Evolutionary conservation across 2,797 vertebrate genomes (phyloP).

Genomic region (Phylloscopus collybita): DNA sequence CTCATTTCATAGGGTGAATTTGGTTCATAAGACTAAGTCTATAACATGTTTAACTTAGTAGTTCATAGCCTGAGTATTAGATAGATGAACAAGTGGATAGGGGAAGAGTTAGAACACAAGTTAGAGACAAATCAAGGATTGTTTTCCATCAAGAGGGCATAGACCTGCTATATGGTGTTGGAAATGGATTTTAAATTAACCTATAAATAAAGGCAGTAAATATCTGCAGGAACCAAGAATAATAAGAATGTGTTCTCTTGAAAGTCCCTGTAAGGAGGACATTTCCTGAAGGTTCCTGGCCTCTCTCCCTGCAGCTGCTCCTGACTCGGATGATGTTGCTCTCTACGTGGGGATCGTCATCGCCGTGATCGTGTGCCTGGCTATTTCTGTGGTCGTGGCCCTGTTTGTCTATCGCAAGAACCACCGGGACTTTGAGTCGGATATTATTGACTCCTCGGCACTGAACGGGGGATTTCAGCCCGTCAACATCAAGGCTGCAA

Average conservation of each 20-base stretch:
- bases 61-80: background rate
- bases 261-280: background rate
- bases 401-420: constrained; percentile 95
- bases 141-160: constrained; percentile 55
- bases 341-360: constrained; percentile 93
- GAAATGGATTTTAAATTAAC: constrained; percentile 73
- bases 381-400: constrained; percentile 89
- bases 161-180: constrained; percentile 60
- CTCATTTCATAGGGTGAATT: constrained; percentile 2
- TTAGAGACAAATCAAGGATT: constrained; percentile 57
- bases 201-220: constrained; percentile 69
- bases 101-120: constrained; percentile 28
- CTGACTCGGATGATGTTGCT: constrained; percentile 90
- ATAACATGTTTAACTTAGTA: background rate
- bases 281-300: background rate
- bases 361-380: constrained; percentile 92
- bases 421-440: constrained; percentile 92
- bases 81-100: constrained; percentile 1
- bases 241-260: background rate
- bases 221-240: constrained; percentile 33
- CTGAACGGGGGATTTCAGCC: constrained; percentile 94
- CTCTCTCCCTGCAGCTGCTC: constrained; percentile 82
- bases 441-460: constrained; percentile 93
- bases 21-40: constrained; percentile 26
- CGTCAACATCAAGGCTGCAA: constrained; percentile 93